Conservation (phyloP, 1,140 invertebrate genomes). For the Musca vetustissima region DNA sequence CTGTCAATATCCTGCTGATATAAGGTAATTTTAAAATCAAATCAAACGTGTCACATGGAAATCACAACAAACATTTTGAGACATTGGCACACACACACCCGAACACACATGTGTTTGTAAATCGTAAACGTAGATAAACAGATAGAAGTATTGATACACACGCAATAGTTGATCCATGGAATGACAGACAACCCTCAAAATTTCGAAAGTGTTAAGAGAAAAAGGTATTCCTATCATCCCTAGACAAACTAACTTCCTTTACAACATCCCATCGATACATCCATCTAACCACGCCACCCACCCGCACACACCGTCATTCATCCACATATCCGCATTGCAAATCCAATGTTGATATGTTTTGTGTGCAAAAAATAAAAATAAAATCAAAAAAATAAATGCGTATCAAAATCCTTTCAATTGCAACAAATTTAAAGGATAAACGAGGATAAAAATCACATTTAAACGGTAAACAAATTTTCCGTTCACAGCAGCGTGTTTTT, state of each 20-base stretch:
- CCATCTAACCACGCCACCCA: neutral
- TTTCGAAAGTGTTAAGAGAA: too few species aligned
- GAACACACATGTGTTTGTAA: too few species aligned
- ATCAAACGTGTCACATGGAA: conserved; percentile 26
- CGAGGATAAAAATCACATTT: conserved; percentile 55
- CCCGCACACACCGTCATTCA: neutral
- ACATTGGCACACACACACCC: too few species aligned
- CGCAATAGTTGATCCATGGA: too few species aligned
- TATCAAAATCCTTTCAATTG: conserved; percentile 52
- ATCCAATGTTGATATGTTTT: neutral
- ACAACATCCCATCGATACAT: neutral
- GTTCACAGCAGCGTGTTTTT: conserved; percentile 23
- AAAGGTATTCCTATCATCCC: too few species aligned
- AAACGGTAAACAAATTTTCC: conserved; percentile 52
- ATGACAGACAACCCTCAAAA: too few species aligned
- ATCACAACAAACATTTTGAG: neutral
- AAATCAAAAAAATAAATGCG: neutral
- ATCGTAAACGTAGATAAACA: too few species aligned
- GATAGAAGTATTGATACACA: too few species aligned
- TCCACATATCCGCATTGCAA: neutral
- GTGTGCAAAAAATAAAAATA: too few species aligned
- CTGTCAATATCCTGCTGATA: conserved; percentile 9
- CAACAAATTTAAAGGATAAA: conserved; percentile 53
- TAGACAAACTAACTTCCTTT: neutral
- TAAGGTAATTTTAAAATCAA: conserved; percentile 26